These are phyloP conservation scores for Cephalophus harveyi DNA, from an alignment of 2,113 vertebrate species.

Conservation along the genomic window DNA sequence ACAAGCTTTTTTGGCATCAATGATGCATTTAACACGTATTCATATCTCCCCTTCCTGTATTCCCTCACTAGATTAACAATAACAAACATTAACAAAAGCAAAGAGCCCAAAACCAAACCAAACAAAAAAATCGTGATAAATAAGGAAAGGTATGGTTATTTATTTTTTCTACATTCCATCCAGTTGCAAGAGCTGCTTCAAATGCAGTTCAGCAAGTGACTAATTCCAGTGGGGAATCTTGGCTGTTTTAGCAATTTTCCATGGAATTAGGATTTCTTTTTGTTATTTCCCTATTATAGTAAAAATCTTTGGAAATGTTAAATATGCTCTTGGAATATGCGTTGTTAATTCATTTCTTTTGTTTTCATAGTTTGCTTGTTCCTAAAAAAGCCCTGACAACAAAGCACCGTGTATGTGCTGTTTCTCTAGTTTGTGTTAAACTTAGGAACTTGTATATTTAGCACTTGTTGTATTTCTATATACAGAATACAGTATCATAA, in stretches of 20 bases:
- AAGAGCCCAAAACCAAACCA: neutral
- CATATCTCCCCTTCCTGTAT: neutral
- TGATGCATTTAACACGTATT: neutral
- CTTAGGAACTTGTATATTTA: neutral
- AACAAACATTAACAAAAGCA: neutral
- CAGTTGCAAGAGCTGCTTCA: neutral
- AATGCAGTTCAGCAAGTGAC: neutral
- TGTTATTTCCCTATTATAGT: neutral
- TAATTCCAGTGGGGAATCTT: neutral
- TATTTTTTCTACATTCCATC: neutral
- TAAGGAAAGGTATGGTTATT: neutral
- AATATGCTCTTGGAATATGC: neutral
- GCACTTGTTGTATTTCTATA: neutral
- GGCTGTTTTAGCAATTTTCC: neutral
- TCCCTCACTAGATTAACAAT: neutral
- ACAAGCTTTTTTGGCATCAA: neutral
- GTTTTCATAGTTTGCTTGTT: neutral
- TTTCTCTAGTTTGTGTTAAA: neutral
- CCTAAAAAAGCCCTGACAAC: neutral
- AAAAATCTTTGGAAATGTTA: neutral
- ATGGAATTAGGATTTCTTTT: neutral
- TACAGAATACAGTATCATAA: neutral
- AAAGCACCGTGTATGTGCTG: neutral
- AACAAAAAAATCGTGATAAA: neutral
- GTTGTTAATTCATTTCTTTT: neutral